Evolutionary conservation across 2,888 invertebrate genomes (phyloP).

Genomic region (Eudasyphora cyanicolor): DNA sequence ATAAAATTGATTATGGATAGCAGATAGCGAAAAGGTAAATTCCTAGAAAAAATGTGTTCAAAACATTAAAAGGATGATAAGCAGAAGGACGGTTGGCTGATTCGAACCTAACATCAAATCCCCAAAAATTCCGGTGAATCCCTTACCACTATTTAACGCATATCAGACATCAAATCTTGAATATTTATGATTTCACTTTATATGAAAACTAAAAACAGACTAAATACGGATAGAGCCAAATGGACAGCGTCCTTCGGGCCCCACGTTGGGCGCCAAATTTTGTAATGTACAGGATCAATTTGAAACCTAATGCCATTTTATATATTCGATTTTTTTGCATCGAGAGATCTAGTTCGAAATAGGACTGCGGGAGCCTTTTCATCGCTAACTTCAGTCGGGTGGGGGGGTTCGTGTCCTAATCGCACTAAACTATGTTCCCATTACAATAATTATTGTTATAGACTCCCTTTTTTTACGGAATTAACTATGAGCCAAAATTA

Average conservation of each 20-base stretch:
- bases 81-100: neutral
- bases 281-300: neutral
- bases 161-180: neutral
- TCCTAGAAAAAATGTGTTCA: neutral
- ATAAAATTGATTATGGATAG: neutral
- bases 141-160: neutral
- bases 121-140: neutral
- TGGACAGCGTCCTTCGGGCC: neutral
- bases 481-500: too few species aligned
- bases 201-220: neutral
- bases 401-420: neutral
- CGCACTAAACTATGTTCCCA: neutral
- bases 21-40: neutral
- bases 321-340: neutral
- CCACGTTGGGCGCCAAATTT: conserved; percentile 19
- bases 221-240: neutral
- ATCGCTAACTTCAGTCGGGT: neutral
- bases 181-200: neutral
- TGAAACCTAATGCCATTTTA: neutral
- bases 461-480: too few species aligned
- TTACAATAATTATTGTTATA: conserved; percentile 14
- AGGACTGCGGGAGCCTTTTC: neutral
- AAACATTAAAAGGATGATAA: neutral
- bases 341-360: neutral
- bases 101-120: neutral